Percentiles rank a stretch among this genome's conserved stretches.
These are phyloP conservation scores for Loxodonta africana DNA, from an alignment of 2,113 vertebrate species.

Conservation along the genomic window DNA sequence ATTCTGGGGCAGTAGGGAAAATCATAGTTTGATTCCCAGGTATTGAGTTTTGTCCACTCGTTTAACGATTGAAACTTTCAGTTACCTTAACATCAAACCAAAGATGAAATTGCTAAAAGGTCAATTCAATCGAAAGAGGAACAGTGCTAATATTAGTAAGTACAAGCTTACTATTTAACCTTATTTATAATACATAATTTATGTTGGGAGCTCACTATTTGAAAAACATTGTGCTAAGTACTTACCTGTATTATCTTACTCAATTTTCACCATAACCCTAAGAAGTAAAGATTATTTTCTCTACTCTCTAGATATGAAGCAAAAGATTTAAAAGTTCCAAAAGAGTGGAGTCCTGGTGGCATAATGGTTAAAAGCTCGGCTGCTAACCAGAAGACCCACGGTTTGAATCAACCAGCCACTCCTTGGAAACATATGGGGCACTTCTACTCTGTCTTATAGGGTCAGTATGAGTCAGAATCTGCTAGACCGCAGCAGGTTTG, in stretches of 20 bases:
- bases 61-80: neutral
- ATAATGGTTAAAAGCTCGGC: no score
- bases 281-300: neutral
- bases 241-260: no score
- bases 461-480: no score
- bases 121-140: neutral
- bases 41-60: neutral
- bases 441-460: no score
- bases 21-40: neutral
- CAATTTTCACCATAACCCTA: neutral
- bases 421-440: no score
- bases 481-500: no score
- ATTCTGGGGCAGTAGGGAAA: neutral
- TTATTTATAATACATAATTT: neutral
- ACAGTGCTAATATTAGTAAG: neutral
- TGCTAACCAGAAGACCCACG: no score
- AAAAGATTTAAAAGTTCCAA: neutral
- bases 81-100: neutral
- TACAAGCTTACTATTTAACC: neutral
- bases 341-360: no score
- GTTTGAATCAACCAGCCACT: no score
- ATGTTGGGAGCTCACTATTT: fast-evolving
- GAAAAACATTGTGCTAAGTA: neutral
- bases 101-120: neutral
- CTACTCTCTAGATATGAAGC: neutral